Conservation (phyloP, 1,140 invertebrate species). For the Heliconius melpomene region DNA sequence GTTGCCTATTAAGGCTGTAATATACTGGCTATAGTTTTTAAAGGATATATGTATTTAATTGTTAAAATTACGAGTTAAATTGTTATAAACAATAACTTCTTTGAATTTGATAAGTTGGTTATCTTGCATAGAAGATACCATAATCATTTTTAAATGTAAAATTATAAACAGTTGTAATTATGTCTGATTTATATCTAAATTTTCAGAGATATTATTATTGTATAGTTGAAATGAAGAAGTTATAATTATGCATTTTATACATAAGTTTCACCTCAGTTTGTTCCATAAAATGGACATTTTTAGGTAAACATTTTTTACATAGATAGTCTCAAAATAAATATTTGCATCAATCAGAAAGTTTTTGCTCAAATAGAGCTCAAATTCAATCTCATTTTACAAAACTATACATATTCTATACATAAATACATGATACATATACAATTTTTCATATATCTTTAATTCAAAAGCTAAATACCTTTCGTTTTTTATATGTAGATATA, state of each 20-base stretch:
- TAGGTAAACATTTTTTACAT: neutral
- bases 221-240: neutral
- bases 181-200: neutral
- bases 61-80: too few relatives aligned
- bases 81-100: neutral
- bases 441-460: conserved; percentile 6
- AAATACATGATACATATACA: conserved; percentile 7
- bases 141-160: neutral
- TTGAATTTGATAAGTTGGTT: neutral
- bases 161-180: neutral
- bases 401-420: neutral
- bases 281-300: neutral
- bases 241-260: neutral
- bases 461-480: neutral
- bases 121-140: neutral
- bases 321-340: neutral
- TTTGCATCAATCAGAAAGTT: neutral
- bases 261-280: conserved; percentile 1
- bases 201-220: neutral
- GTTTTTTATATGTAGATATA: conserved; percentile 3
- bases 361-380: conserved; percentile 10
- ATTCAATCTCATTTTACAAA: neutral
- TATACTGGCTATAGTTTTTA: neutral
- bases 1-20: neutral
- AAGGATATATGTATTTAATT: neutral